Conservation (phyloP, 2,797 vertebrate genomes). For the Pelochelys cantorii region DNA sequence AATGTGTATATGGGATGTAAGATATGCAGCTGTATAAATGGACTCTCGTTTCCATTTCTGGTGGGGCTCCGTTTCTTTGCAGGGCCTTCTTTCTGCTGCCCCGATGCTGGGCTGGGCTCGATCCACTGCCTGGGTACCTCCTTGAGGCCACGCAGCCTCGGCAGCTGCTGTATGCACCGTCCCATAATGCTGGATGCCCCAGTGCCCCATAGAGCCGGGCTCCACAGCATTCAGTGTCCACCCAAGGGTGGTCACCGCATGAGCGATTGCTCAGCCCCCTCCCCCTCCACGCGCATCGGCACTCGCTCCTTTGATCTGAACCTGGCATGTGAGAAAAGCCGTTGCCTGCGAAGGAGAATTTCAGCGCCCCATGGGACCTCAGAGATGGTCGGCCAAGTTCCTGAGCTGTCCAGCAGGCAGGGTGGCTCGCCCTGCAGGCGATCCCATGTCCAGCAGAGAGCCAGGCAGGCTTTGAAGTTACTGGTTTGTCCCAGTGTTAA, state of each 20-base stretch:
- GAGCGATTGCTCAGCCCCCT: no score
- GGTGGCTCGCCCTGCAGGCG: no score
- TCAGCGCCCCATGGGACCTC: not conserved
- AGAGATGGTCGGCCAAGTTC: no score
- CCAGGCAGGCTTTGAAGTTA: not conserved
- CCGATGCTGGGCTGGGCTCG: not conserved
- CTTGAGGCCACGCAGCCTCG: no score
- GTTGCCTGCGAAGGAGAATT: not conserved
- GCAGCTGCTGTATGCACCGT: no score
- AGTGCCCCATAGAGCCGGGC: no score
- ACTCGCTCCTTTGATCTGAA: no score
- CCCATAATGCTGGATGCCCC: no score
- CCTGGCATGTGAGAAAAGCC: not conserved
- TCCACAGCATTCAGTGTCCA: no score
- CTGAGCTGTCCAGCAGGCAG: not conserved
- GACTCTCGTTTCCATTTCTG: conserved; percentile 29
- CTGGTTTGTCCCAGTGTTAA: not conserved
- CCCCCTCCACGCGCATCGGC: no score
- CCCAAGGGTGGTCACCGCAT: no score
- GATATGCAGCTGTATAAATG: conserved; percentile 61
- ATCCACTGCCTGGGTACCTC: no score
- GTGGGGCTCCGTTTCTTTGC: not conserved
- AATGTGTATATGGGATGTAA: conserved; percentile 76
- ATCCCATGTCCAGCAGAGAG: not conserved
- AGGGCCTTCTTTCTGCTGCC: not conserved